phyloP scores from a whole-genome alignment of 2,888 invertebrate genomes.

The Stomorhina lunata region DNA sequence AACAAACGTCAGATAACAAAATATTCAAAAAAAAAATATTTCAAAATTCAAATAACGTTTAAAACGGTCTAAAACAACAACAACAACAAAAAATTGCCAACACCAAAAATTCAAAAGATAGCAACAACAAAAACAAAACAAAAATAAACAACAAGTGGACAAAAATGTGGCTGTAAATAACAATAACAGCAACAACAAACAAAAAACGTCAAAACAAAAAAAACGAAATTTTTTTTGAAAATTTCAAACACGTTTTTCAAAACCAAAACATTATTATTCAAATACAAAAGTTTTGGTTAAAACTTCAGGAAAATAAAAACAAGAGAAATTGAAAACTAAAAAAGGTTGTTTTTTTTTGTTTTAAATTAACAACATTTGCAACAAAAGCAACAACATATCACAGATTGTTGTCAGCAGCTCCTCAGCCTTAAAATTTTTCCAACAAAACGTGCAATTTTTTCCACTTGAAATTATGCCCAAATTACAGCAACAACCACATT shows the following conservation, averaged over 20 bases:
- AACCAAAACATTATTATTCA: conserved; percentile 31
- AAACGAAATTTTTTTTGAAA: conserved; percentile 46
- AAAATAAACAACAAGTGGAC: conserved; percentile 48
- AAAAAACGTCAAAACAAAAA: too few relatives aligned
- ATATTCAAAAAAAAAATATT: conserved; percentile 43
- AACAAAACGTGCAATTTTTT: conserved; percentile 68
- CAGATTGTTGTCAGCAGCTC: conserved; percentile 53
- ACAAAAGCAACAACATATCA: neutral
- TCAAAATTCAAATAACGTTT: conserved; percentile 60
- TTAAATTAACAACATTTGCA: too few relatives aligned
- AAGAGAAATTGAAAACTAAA: neutral
- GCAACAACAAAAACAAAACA: conserved; percentile 24
- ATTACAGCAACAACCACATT: conserved; percentile 67
- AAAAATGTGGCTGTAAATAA: conserved; percentile 55
- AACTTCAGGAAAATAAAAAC: neutral
- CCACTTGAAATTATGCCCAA: conserved; percentile 73
- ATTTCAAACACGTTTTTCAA: conserved; percentile 56
- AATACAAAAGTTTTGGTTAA: conserved; percentile 4
- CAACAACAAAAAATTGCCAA: conserved; percentile 44
- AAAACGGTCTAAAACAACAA: conserved; percentile 19
- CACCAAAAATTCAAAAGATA: conserved; percentile 34
- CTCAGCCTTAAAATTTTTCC: conserved; percentile 68
- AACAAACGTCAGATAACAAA: conserved; percentile 25
- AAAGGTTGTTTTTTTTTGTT: too few relatives aligned
- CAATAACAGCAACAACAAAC: neutral